A percentile compares a stretch with the other conserved stretches of the same genome.
Conservation (phyloP, 1,140 invertebrate species). For the Pinna nobilis region DNA sequence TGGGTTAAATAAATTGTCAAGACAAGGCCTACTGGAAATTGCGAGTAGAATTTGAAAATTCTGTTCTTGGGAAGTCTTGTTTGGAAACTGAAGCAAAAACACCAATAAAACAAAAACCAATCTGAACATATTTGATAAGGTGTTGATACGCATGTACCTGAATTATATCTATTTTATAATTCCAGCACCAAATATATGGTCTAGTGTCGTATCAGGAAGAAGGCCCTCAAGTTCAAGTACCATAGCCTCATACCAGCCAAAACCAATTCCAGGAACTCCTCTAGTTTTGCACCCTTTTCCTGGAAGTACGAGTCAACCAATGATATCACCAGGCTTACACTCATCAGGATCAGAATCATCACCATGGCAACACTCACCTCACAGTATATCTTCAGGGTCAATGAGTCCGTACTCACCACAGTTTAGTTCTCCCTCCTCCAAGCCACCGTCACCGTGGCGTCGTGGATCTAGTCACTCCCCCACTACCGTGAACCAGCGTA, state of each 20-base stretch:
- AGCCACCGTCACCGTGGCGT: constrained; percentile 3
- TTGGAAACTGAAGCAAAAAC: too few relatives aligned
- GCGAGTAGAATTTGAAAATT: too few relatives aligned
- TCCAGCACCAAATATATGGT: constrained; percentile 59
- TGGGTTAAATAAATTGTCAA: too few relatives aligned
- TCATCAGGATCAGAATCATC: too few relatives aligned
- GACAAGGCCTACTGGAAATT: too few relatives aligned
- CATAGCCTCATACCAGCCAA: constrained; percentile 16
- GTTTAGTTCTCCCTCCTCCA: neutral
- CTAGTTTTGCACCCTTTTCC: neutral
- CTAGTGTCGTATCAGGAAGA: constrained; percentile 62
- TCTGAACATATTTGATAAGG: too few relatives aligned
- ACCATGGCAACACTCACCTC: too few relatives aligned
- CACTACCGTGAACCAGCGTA: neutral
- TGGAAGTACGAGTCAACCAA: neutral
- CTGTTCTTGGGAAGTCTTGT: too few relatives aligned
- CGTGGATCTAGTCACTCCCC: neutral
- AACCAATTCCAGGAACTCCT: constrained; percentile 52
- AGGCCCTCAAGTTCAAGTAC: constrained; percentile 39
- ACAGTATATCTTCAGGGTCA: too few relatives aligned
- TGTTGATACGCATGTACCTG: too few relatives aligned
- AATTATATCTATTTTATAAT: constrained; percentile 4
- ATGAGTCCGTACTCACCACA: neutral
- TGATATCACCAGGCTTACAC: neutral
- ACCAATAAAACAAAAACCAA: too few relatives aligned